Evolutionary conservation across 2,797 vertebrate genomes (phyloP).

Genomic region (Adelosebastes latens): DNA sequence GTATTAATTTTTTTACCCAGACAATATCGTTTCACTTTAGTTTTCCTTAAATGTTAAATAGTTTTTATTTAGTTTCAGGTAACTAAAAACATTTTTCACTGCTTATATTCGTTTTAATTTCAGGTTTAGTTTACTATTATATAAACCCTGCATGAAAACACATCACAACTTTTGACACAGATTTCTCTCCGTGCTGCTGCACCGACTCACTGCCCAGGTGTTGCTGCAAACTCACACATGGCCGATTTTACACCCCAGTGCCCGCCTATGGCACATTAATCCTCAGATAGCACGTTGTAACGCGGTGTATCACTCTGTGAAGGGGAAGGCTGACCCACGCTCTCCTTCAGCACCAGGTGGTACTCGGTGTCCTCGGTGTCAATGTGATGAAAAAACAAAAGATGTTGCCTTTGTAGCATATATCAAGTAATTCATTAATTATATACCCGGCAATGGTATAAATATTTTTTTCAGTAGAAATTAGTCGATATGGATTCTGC

Average conservation of each 20-base stretch:
- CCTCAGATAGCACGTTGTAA: slow-evolving; percentile 24
- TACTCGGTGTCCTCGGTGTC: not conserved
- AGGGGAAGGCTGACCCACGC: not conserved
- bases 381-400: not conserved
- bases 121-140: not conserved
- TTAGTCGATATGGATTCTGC: not conserved
- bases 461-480: not conserved
- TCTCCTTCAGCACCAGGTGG: slow-evolving; percentile 3
- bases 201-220: slow-evolving; percentile 1
- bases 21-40: not conserved
- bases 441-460: not conserved
- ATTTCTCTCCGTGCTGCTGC: not conserved
- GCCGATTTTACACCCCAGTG: slow-evolving; percentile 59
- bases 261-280: slow-evolving; percentile 56
- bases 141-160: not conserved
- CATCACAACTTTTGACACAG: not conserved
- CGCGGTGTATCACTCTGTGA: slow-evolving; percentile 32
- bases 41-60: not conserved
- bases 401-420: not conserved
- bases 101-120: not conserved
- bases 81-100: not conserved
- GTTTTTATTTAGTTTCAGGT: not conserved
- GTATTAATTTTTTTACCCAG: not conserved
- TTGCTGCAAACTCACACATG: slow-evolving; percentile 7
- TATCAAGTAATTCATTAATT: not conserved